Percentiles rank a stretch among this genome's conserved stretches.
phyloP scores from a whole-genome alignment of 2,797 vertebrate species.

The Clarias laeviceps region DNA sequence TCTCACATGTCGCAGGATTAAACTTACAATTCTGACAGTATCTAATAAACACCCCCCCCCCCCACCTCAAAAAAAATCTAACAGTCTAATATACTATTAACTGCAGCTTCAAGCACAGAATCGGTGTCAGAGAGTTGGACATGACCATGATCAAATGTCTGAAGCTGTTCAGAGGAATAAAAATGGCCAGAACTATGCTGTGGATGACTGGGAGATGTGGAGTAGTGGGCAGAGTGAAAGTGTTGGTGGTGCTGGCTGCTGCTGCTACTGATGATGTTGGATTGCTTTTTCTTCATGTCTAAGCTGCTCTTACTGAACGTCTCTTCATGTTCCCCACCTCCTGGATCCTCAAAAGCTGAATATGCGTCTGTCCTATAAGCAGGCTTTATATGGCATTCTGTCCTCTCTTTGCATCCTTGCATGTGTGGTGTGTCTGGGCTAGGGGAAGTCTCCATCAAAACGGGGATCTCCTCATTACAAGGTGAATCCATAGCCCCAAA shows the following conservation, averaged over 20 bases:
- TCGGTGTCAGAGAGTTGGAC: conserved; percentile 86
- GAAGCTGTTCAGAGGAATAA: conserved; percentile 73
- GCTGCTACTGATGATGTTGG: conserved; percentile 55
- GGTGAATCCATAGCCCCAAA: conserved; percentile 33
- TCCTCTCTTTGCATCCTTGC: conserved; percentile 32
- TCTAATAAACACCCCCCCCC: conserved; percentile 35
- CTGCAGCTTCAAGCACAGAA: conserved; percentile 97
- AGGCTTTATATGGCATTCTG: conserved; percentile 61
- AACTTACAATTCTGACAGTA: conserved; percentile 52
- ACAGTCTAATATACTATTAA: conserved; percentile 99
- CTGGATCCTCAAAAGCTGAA: conserved; percentile 70
- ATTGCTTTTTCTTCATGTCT: conserved; percentile 86
- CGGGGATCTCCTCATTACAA: conserved; percentile 60
- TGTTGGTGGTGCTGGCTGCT: conserved; percentile 51
- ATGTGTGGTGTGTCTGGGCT: conserved; percentile 52
- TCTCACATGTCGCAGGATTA: conserved; percentile 17
- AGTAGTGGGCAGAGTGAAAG: conserved; percentile 52
- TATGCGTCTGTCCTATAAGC: conserved; percentile 75
- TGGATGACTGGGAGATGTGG: conserved; percentile 59
- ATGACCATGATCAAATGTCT: conserved; percentile 79
- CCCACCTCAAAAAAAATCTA: conserved; percentile 72
- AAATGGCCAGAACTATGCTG: conserved; percentile 56
- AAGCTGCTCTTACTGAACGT: conserved; percentile 84
- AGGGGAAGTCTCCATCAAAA: conserved; percentile 52
- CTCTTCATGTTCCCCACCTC: conserved; percentile 69